Conservation (phyloP, 2,113 vertebrate species). For the Thinocorus orbignyianus region DNA sequence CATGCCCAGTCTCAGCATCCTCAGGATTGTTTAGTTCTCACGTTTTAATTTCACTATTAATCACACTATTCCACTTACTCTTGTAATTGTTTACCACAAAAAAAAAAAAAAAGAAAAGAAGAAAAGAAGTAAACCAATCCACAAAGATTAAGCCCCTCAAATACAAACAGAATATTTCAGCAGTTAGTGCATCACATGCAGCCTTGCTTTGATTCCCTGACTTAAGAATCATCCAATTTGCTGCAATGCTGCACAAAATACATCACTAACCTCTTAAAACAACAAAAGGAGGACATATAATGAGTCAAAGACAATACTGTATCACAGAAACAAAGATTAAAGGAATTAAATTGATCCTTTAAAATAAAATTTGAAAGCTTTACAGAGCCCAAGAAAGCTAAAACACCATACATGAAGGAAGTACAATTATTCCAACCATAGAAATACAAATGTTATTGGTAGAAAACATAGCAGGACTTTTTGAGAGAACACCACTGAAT, state of each 20-base stretch:
- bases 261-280: constrained; percentile 16
- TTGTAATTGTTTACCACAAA: not conserved
- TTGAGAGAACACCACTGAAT: constrained; percentile 3
- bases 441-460: constrained; percentile 21
- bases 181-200: not conserved
- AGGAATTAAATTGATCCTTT: not conserved
- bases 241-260: constrained; percentile 51
- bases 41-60: not conserved
- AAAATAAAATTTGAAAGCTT: constrained; percentile 28
- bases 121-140: too few relatives aligned
- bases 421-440: not conserved
- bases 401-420: constrained; percentile 16
- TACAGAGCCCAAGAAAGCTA: not conserved
- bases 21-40: not conserved
- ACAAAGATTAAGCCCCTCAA: not conserved
- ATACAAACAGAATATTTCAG: not conserved
- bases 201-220: constrained; percentile 16
- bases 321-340: constrained; percentile 37
- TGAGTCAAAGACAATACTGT: constrained; percentile 36
- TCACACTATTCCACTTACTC: not conserved
- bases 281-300: constrained; percentile 7
- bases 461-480: constrained; percentile 20
- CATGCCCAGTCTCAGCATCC: not conserved
- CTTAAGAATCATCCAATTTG: constrained; percentile 38
- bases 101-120: not conserved